Percentiles rank a stretch among this genome's conserved stretches.
These are phyloP conservation scores for Cynopterus brachyotis DNA, from an alignment of 2,113 vertebrate species.

Conservation along the genomic window DNA sequence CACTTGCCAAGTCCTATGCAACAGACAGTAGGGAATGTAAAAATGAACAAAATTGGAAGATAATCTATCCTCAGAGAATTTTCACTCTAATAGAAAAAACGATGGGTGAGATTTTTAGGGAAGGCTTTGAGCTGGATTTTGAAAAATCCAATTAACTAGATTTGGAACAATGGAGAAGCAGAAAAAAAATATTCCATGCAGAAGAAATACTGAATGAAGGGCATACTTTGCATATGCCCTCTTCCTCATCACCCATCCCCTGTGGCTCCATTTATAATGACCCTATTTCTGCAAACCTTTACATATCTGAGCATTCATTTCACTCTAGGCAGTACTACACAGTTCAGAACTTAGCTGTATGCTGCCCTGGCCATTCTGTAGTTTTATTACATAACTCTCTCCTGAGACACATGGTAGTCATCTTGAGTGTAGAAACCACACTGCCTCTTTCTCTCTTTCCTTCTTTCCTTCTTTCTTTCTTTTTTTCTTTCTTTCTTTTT, in stretches of 20 bases:
- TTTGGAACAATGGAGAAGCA: neutral
- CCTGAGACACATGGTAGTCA: neutral
- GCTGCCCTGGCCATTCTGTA: neutral
- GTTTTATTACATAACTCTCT: neutral
- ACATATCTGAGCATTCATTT: neutral
- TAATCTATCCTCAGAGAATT: neutral
- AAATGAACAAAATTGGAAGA: neutral
- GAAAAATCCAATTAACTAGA: neutral
- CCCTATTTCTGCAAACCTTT: neutral
- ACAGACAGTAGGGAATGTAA: neutral
- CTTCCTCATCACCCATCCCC: neutral
- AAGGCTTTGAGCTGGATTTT: neutral
- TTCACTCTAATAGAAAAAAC: neutral
- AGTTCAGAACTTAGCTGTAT: neutral
- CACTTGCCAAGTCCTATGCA: neutral
- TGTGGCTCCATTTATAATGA: neutral
- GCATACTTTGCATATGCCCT: neutral
- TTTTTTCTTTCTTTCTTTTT: too few relatives aligned
- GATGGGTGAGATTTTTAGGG: neutral
- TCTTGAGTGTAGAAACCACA: neutral
- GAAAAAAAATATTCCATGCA: neutral
- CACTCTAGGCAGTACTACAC: neutral
- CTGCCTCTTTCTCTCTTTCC: neutral
- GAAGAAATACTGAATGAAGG: neutral
- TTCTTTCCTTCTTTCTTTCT: too few relatives aligned